Conservation (phyloP, 1,140 invertebrate species). For the Drosophila nigromelanica region DNA sequence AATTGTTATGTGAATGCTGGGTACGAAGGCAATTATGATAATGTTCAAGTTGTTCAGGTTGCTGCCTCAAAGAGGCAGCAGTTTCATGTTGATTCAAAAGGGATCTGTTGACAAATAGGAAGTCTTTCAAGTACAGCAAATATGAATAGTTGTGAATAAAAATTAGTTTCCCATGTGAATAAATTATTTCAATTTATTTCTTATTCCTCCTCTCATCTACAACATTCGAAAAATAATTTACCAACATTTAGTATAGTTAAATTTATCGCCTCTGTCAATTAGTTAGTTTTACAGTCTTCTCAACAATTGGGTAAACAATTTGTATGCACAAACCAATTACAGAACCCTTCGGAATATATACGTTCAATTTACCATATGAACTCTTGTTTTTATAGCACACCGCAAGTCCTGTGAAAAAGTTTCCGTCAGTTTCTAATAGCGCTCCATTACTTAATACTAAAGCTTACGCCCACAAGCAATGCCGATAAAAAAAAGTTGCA, state of each 20-base stretch:
- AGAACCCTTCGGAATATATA: conserved; percentile 10
- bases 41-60: conserved; percentile 41
- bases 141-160: not conserved
- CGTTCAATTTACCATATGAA: conserved; percentile 12
- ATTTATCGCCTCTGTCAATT: conserved; percentile 9
- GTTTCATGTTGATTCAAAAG: not conserved
- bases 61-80: conserved; percentile 14
- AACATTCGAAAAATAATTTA: too few relatives aligned
- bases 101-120: too few relatives aligned
- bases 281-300: conserved; percentile 12
- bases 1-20: conserved; percentile 25
- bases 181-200: too few relatives aligned
- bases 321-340: conserved; percentile 13
- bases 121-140: not conserved
- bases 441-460: conserved; percentile 74
- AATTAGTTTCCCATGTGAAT: too few relatives aligned
- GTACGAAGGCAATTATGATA: conserved; percentile 51
- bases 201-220: too few relatives aligned
- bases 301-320: conserved; percentile 16
- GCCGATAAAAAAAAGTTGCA: conserved; percentile 59
- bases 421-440: conserved; percentile 46
- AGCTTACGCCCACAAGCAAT: conserved; percentile 52
- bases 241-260: not conserved
- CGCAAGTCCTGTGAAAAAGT: conserved; percentile 34
- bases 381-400: conserved; percentile 27